Base-by-base conservation (phyloP, 2,797 vertebrate genomes). In the Gobionotothen gibberifrons region DNA sequence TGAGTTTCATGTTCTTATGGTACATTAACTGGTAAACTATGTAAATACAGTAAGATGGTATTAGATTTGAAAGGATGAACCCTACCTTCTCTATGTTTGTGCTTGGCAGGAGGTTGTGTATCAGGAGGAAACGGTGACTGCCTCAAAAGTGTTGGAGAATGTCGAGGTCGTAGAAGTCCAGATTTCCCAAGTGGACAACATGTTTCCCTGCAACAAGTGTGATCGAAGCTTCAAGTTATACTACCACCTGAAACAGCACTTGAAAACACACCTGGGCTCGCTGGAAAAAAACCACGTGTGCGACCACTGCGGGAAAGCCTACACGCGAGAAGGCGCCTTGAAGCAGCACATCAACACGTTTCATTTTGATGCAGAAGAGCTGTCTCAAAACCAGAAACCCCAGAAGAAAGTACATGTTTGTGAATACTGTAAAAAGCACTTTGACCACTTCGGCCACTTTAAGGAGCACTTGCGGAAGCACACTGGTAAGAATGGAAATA, bases 401-500 rank as follows among this genome's bases (percentile, higher is more conserved):
- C 95, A 96, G 89, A 98, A 98, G 93, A 98, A 97, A 93, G 97
- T 99, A 85, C 98, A 99, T 9, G 87, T 98, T 75, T 99, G 98
- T 91, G 96, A 98, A 87, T 98, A 98, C 88, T 99, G 98, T 81
- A 96, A 96, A 47, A 99, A 99, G 85, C 96, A 97, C 84, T 99
- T 99, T 85, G 97, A 99, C 82, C 98, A 99, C 89, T 98, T 99
- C 15, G 98, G 98, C n/a, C 98, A 99, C 90, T 99, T 99, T 92
- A 99, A 99, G 93, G 98, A 99, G 74, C 98, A 99, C 78, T 93
- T 99, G 66, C 93, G 98, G 67, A 99, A 99, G 75, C 98, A 99
- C 90, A 99, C 98, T 77, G 98, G 98, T 99, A 91, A 95, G 91
- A 46, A 47, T 53, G 2, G 15, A 59, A 58, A 55, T 15, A 9